phyloP scores from a whole-genome alignment of 1,140 invertebrate species.

The Cephus cinctus region DNA sequence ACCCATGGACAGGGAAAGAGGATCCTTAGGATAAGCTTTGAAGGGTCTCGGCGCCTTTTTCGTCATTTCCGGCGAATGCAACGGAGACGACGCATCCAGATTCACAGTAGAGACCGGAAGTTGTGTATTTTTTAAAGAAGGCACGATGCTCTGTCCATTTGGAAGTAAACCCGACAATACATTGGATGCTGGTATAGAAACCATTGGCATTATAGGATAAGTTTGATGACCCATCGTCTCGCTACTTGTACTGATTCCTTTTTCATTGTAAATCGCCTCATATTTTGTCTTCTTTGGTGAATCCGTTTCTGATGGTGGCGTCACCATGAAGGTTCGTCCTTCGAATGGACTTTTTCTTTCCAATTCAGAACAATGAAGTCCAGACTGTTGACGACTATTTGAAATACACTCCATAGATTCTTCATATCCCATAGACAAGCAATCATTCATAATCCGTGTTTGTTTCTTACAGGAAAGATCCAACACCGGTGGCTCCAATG shows the following conservation, averaged over 20 bases:
- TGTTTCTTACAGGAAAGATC: constrained; percentile 32
- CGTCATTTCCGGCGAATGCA: constrained; percentile 9
- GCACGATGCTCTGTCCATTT: no score
- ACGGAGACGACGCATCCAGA: no score
- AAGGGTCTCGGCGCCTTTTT: constrained; percentile 62
- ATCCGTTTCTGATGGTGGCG: constrained; percentile 36
- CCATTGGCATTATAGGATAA: constrained; percentile 13
- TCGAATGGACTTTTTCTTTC: constrained; percentile 28
- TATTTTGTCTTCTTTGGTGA: constrained; percentile 29
- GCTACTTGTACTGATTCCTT: background rate
- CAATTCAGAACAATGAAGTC: background rate
- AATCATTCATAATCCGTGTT: no score
- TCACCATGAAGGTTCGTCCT: constrained; percentile 28
- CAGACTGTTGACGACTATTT: no score
- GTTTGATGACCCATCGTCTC: background rate
- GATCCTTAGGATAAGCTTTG: constrained; percentile 72
- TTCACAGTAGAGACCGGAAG: no score
- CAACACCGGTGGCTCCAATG: constrained; percentile 9
- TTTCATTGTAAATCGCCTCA: constrained; percentile 18
- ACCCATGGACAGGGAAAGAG: constrained; percentile 59
- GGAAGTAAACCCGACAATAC: constrained; percentile 4
- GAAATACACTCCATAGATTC: no score
- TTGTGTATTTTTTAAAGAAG: no score
- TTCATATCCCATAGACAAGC: no score
- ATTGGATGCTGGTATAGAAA: no score